These are phyloP conservation scores for Micronisus gabar DNA, from an alignment of 2,113 vertebrate genomes.

Conservation along the genomic window DNA sequence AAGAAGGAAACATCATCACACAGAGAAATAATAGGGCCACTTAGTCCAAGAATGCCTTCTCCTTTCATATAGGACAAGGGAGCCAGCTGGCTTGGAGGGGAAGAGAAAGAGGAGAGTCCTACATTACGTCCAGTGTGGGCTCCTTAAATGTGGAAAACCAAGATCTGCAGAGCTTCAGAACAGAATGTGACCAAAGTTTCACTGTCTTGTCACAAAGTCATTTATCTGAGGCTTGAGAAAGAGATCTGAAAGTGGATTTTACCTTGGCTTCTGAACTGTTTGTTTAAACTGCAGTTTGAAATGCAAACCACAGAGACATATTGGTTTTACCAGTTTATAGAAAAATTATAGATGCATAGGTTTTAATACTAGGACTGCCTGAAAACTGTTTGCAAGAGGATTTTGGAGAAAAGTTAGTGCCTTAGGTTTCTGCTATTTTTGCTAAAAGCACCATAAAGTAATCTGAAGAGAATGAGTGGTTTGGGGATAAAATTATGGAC, in stretches of 20 bases:
- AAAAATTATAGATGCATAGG: neutral
- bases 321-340: neutral
- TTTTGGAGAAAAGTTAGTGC: neutral
- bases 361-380: neutral
- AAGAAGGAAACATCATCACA: neutral
- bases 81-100: neutral
- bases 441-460: neutral
- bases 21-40: neutral
- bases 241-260: neutral
- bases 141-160: neutral
- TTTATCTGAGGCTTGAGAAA: neutral
- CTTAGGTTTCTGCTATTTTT: neutral
- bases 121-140: neutral
- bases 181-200: neutral
- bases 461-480: neutral
- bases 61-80: neutral
- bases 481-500: neutral
- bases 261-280: neutral
- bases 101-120: neutral
- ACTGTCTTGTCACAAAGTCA: neutral
- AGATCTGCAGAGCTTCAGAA: neutral
- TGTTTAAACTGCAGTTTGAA: neutral
- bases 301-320: neutral
- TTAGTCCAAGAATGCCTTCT: neutral
- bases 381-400: neutral